Evolutionary conservation across 1,140 invertebrate species (phyloP), one percentile per base, ranked within the genome.

Genomic region (Centruroides vittatus): DNA sequence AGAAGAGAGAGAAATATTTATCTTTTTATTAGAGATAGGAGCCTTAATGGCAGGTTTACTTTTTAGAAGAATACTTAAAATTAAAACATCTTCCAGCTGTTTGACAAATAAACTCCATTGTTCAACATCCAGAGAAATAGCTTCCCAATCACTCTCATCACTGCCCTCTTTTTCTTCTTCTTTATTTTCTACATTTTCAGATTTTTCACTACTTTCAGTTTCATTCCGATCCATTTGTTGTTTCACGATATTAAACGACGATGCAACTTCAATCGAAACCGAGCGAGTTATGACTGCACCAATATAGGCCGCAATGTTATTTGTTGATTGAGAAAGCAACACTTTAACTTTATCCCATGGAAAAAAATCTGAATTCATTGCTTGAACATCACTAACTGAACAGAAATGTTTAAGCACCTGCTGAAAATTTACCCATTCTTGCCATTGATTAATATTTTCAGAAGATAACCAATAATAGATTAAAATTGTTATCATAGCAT

Each of bases 11-110:
- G 86, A 89, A 65, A 88, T 79, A 67, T 82, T 79, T 3, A 81
- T 76, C 50, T 79, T 73, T 59, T 60, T 65, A 41, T 41, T 41
- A 6, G 41, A 41, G 7, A 61, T n/a, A 13, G 46, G 3, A 35
- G 74, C 72, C 67, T 77, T 78, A 69, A 77, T 83, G 72, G 80
- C 78, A 47, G 86, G 71, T 57, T 84, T 76, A 49, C 84, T 82
- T n/a, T 64, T 65, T 8, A 79, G 64, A n/a, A 79, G 66, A 55
- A 71, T 71, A 67, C 84, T 84, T 5, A 96, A 73, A 56, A 88
- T 78, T 5, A 88, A 81, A 48, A 93, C 80, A 73, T 94, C 90
- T 72, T 95, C 91, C 60, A 95, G 77, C 76, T 93, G 92, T 61
- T 85, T 86, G 34, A 89, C 85, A 8, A 94, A 73, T 41, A 91